Conservation (phyloP, 2,888 invertebrate genomes). For the Leptinotarsa tumamoca region DNA sequence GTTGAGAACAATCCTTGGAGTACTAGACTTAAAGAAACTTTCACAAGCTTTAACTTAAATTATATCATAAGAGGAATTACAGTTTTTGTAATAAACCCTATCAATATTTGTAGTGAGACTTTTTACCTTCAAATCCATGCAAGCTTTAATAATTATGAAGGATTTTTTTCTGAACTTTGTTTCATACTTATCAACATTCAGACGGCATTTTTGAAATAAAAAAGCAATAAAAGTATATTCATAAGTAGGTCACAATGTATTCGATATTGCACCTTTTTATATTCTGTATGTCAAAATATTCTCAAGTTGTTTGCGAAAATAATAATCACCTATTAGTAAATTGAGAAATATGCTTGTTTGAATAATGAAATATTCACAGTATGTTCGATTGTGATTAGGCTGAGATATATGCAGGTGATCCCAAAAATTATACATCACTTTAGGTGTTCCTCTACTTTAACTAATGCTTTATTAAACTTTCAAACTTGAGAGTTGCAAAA, state of each 20-base stretch:
- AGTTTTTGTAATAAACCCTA: constrained; percentile 1
- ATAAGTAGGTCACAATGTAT: constrained; percentile 14
- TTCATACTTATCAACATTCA: background rate
- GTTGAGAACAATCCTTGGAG: background rate
- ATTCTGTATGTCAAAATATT: background rate
- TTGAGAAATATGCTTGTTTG: background rate
- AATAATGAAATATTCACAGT: background rate
- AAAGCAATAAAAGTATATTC: constrained; percentile 15
- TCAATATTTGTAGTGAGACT: constrained; percentile 12
- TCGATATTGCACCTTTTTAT: constrained; percentile 14
- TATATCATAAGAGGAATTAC: background rate
- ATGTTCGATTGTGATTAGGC: background rate
- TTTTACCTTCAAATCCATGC: constrained; percentile 1
- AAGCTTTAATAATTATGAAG: constrained; percentile 7
- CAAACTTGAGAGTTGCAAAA: too few relatives aligned
- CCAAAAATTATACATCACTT: too few relatives aligned
- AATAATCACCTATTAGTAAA: background rate
- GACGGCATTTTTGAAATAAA: constrained; percentile 10
- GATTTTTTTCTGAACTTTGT: background rate
- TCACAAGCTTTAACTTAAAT: constrained; percentile 16
- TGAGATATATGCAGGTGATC: too few relatives aligned
- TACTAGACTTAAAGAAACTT: background rate
- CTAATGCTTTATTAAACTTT: too few relatives aligned
- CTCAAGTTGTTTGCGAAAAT: background rate
- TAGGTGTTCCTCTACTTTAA: too few relatives aligned